Percentiles rank a stretch among this genome's conserved stretches.
These are phyloP conservation scores for Patella pellucida DNA, from an alignment of 2,888 invertebrate species.

Conservation along the genomic window DNA sequence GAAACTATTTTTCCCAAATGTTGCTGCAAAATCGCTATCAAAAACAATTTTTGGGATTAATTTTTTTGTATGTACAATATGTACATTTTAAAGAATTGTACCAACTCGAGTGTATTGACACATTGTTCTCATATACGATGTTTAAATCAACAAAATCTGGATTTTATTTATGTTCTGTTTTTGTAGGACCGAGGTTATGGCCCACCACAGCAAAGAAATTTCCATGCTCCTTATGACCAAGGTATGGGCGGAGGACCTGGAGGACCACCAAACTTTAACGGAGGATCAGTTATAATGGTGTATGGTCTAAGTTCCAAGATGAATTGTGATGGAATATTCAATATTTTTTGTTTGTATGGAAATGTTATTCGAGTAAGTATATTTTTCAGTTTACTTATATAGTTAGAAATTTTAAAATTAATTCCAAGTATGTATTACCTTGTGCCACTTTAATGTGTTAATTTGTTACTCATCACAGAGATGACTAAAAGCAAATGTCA, in stretches of 20 bases:
- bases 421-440: too few species aligned
- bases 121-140: not conserved
- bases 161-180: not conserved
- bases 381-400: too few species aligned
- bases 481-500: too few species aligned
- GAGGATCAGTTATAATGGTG: constrained; percentile 93
- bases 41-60: not conserved
- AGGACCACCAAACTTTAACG: constrained; percentile 34
- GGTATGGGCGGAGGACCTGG: constrained; percentile 24
- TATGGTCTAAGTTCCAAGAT: constrained; percentile 95
- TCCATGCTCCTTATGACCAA: constrained; percentile 24
- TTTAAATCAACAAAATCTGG: not conserved
- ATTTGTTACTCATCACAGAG: too few species aligned
- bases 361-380: constrained; percentile 91
- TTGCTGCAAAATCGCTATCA: not conserved
- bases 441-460: too few species aligned
- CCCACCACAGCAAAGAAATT: constrained; percentile 27
- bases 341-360: constrained; percentile 98
- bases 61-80: not conserved
- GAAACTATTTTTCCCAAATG: too few species aligned
- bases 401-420: too few species aligned
- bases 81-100: not conserved
- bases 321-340: constrained; percentile 96
- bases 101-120: not conserved
- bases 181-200: constrained; percentile 38